A percentile compares a stretch with the other conserved stretches of the same genome.
Conservation (phyloP, 2,797 vertebrate genomes). For the Limnodromus scolopaceus region DNA sequence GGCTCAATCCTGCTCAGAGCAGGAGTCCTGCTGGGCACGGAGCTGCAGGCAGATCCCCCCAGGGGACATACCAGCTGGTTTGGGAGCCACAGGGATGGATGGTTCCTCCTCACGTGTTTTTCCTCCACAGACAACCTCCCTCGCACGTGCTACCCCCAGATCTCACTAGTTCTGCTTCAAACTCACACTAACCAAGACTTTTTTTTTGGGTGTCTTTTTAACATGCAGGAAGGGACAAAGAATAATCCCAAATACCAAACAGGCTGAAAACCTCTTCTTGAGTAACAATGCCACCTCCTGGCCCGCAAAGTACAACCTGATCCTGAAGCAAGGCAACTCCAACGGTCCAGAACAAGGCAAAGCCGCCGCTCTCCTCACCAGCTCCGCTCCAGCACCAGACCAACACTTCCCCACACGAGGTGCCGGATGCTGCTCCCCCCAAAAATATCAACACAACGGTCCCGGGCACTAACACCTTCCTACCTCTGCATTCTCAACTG, state of each 20-base stretch:
- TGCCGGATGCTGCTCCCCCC: neutral
- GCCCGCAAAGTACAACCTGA: neutral
- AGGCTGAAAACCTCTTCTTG: neutral
- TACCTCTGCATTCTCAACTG: neutral
- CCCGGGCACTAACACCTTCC: neutral
- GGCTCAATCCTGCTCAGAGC: neutral
- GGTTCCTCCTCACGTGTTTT: neutral
- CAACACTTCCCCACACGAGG: fast-evolving
- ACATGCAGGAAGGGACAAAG: neutral
- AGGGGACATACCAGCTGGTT: fast-evolving
- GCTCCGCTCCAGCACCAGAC: neutral
- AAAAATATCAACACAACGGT: neutral
- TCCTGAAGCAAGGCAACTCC: neutral
- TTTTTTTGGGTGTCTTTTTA: neutral
- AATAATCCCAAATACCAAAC: neutral
- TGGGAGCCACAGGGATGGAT: neutral
- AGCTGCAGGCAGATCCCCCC: neutral
- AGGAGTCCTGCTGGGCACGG: neutral
- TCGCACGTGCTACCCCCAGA: neutral
- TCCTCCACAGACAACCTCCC: neutral
- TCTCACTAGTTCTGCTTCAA: neutral
- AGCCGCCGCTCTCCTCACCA: neutral
- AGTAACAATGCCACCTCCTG: neutral
- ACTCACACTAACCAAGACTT: neutral
- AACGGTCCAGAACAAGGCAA: neutral